Conservation (phyloP, 2,797 vertebrate species). For the Neomorphus geoffroyi region DNA sequence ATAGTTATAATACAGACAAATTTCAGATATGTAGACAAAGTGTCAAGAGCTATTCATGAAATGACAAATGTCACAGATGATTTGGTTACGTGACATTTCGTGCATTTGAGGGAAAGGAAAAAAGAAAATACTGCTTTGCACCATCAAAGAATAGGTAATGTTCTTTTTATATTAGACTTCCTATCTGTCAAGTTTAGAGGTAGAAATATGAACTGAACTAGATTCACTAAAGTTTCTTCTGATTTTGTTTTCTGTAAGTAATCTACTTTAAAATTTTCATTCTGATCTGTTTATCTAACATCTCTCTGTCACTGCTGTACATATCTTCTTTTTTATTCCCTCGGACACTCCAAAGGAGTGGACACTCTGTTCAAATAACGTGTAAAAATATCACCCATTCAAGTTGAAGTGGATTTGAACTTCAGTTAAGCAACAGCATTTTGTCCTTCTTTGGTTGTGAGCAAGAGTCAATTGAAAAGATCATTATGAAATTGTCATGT, state of each 20-base stretch:
- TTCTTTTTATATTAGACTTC: not conserved
- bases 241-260: not conserved
- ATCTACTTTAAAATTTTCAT: not conserved
- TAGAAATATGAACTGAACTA: not conserved
- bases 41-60: not conserved
- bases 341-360: not conserved
- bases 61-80: not conserved
- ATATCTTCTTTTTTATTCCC: not conserved
- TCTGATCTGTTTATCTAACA: not conserved
- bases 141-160: not conserved
- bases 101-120: not conserved
- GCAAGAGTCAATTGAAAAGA: not conserved
- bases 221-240: not conserved
- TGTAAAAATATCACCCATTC: not conserved
- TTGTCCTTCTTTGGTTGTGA: not conserved
- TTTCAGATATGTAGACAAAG: not conserved
- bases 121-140: not conserved
- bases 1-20: not conserved
- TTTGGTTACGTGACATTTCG: not conserved
- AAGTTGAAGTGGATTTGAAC: not conserved
- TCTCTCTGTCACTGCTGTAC: not conserved
- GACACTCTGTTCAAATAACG: not conserved
- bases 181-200: not conserved
- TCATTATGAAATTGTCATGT: constrained; percentile 12
- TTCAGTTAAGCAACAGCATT: not conserved